Base-by-base conservation (phyloP, 2,113 vertebrate species). In the Phaethon lepturus region DNA sequence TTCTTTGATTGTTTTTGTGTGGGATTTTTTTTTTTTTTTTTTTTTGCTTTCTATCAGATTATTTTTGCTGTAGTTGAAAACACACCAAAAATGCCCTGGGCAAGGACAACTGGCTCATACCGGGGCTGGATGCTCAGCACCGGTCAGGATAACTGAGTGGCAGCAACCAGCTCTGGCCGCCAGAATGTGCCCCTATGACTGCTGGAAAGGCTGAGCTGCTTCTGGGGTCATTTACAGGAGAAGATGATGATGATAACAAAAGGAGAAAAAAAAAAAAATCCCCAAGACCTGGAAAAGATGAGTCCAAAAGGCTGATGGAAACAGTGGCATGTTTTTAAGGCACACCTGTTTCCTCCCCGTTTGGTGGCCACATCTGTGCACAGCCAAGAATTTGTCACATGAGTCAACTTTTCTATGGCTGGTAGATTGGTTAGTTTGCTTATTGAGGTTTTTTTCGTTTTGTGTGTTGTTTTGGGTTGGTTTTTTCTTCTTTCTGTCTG, bases 21-120 rank as follows among this genome's bases (percentile, higher is more conserved):
- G 40, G 22, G n/a, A 17, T 0, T 4, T 13, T 53, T 28, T 17
- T 45, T 45, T 45, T 45, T 13, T 0, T 4, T 13, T 53, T 28
- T 17, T 45, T 45, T 45, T 45, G 45, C 8, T 83, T 87, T 74
- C 56, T 68, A 44, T 66, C 4, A 29, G 35, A 19, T 59, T 4
- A 10, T 24, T 73, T 91, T 73, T 94, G 49, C 29, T 77, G 66
- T 17, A 45, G 49, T 26, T 67, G 26, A 22, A 50, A 81, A 49
- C 17, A 42, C 9, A 53, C 2, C 10, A 42, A 67, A 88, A 73
- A 53, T 42, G 15, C 20, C 17, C 20, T 64, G 64, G 55, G 17
- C 31, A 77, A 28, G 47, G 44, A n/a, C 4, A 6, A 31, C 23
- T 73, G 64, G 25, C 58, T 49, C 9, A 7, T 53, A 9, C 23